These are phyloP conservation scores for Marronus borbonicus DNA, from an alignment of 2,888 invertebrate genomes.

Conservation along the genomic window DNA sequence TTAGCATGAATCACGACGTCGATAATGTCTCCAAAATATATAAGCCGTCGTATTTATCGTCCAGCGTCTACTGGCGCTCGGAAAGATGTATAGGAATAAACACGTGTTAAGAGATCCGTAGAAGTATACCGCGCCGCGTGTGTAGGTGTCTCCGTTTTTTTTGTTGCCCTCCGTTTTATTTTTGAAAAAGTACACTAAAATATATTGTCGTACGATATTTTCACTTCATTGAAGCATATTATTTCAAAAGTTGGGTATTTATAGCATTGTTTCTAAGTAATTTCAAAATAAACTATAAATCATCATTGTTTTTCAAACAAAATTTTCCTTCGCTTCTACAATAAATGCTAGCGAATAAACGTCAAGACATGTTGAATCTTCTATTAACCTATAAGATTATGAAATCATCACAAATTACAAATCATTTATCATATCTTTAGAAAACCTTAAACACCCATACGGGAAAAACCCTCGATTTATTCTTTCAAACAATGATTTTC, in stretches of 20 bases:
- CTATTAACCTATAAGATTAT: background rate
- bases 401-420: too few relatives aligned
- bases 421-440: too few relatives aligned
- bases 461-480: too few relatives aligned
- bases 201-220: conserved; percentile 27
- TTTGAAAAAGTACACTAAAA: conserved; percentile 20
- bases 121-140: background rate
- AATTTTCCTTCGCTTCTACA: background rate
- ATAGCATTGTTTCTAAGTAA: conserved; percentile 33
- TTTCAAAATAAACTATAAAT: conserved; percentile 36
- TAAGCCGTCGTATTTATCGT: background rate
- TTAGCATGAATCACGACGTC: conserved; percentile 41
- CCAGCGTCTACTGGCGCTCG: background rate
- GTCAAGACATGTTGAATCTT: background rate
- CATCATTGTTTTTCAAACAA: conserved; percentile 9
- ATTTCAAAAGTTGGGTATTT: conserved; percentile 20
- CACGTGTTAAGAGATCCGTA: conserved; percentile 38
- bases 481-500: too few relatives aligned
- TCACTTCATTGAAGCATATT: conserved; percentile 35
- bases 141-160: conserved; percentile 22
- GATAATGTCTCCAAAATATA: conserved; percentile 11
- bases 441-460: too few relatives aligned
- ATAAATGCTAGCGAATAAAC: too few relatives aligned
- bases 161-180: conserved; percentile 19
- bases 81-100: conserved; percentile 20